Base-by-base conservation (phyloP, 2,888 invertebrate genomes). In the Synanthedon vespiformis region DNA sequence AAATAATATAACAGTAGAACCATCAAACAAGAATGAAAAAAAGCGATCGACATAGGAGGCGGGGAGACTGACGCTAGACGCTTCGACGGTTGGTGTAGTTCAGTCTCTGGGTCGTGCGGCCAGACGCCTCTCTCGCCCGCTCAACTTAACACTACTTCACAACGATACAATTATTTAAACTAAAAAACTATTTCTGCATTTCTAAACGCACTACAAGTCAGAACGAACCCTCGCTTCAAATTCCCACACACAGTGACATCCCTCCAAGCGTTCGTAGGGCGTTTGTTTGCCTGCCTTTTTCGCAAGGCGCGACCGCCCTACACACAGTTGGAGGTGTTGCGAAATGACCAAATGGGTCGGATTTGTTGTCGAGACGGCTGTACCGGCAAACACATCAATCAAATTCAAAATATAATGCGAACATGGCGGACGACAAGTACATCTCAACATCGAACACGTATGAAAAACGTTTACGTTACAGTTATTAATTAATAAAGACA, bases 101-200 rank as follows among this genome's bases (percentile, higher is more conserved):
- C 86, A 85, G 86, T 85, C 85, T 83, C 85, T 74, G 61, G 69
- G 75, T 81, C 78, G 76, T 69, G 74, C 72, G 77, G 1, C 73
- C 78, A 65, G 71, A 65, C 73, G 71, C 77, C 72, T 70, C 75
- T 70, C 75, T 64, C 22, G 22, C 22, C 61, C 60, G 69, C 74
- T 70, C 74, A 76, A 79, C 81, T 81, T 80, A 82, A 81, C 70
- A 76, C 79, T 85, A 84, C 76, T 80, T 80, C 82, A 84, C 81
- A 83, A 84, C 82, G 79, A 83, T 82, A 85, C 78, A 80, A 80
- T 74, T 77, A 80, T 77, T 22, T 73, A 72, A 84, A 86, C 84
- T 85, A 81, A 85, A 86, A 80, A 34, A 6, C 80, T 80, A 82
- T 81, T 80, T 80, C 81, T 78, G 81, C 76, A 78, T 79, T 4